These are phyloP conservation scores for Engraulis encrasicolus DNA, from an alignment of 2,113 vertebrate species.

Conservation along the genomic window DNA sequence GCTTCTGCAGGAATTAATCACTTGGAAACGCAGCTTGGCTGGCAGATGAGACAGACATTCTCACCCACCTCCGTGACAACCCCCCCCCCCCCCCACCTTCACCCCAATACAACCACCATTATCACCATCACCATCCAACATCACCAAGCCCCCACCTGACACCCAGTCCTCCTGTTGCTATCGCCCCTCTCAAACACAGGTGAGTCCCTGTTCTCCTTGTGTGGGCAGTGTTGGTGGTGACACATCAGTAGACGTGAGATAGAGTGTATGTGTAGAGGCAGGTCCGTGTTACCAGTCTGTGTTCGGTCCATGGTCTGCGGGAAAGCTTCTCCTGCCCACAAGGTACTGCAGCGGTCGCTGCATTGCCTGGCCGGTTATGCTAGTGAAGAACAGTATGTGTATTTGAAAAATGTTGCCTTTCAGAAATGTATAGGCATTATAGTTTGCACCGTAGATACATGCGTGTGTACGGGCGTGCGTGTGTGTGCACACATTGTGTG, in stretches of 20 bases:
- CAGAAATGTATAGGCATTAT: not conserved
- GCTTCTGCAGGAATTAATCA: slow-evolving; percentile 71
- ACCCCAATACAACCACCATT: slow-evolving; percentile 4
- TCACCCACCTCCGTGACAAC: slow-evolving; percentile 47
- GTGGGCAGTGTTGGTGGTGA: slow-evolving; percentile 28
- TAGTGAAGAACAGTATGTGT: not conserved
- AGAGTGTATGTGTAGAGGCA: not conserved
- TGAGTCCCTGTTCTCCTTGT: slow-evolving; percentile 52
- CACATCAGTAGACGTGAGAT: not conserved
- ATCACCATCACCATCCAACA: slow-evolving; percentile 58
- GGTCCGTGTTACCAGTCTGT: not conserved
- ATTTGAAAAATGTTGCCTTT: slow-evolving; percentile 1
- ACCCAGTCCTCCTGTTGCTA: slow-evolving; percentile 41
- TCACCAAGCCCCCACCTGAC: slow-evolving; percentile 53
- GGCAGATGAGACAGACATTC: slow-evolving; percentile 59
- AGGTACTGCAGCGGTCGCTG: too few species aligned
- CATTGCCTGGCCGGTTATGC: not conserved
- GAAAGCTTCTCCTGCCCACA: not conserved
- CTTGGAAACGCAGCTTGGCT: slow-evolving; percentile 60
- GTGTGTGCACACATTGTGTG: slow-evolving; percentile 1
- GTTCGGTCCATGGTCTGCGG: not conserved
- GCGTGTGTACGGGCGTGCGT: not conserved
- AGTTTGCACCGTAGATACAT: not conserved
- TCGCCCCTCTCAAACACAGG: slow-evolving; percentile 66
- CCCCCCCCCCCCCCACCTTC: not conserved